Evolutionary conservation across 2,113 vertebrate species (phyloP), one percentile per base, ranked within the genome.

Genomic region (Myrmecophaga tridactyla): DNA sequence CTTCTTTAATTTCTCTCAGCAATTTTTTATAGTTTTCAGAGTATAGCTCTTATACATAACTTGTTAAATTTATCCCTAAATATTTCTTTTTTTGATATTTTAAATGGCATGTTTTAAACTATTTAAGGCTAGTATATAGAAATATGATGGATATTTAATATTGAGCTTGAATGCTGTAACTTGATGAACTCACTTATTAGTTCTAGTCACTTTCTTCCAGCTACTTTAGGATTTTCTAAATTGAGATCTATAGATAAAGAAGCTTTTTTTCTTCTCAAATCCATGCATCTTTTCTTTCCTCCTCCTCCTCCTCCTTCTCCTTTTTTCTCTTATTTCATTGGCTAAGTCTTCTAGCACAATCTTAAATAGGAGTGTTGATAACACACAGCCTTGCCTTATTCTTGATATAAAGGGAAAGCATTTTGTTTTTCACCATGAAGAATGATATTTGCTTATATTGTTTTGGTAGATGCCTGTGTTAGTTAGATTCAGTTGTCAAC

Each of bases 11-110:
- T 67, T 94, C n/a, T 94, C 34, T 83, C 34, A 86, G 7, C 1
- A 63, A 43, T 20, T 20, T 76, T 92, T 96, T 85, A 8, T 83
- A 72, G 67, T 86, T 95, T 95, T 89, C 31, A 69, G 8, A 69
- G 15, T 92, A 14, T 6, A 72, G 31, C 9, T 56, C 46, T 86
- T 76, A 7, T 14, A 72, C 18, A 34, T 53, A 77, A 60, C 29
- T 77, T 92, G 36, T 82, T 90, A 89, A 72, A 73, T 29, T 53
- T 86, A 70, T 84, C 6, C 86, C 9, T 76, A 60, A 73, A 7
- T 69, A 86, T 89, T 86, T 70, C 14, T 4, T 34, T n/a, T 21
- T 93, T 91, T n/a, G n/a, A 72, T 75, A 62, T 87, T 23, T 83
- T 86, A 90, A n/a, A 67, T 63, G 18, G 39, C 27, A 41, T 14